Evolutionary conservation across 2,113 vertebrate genomes (phyloP), one percentile per base, ranked within the genome.

Genomic region (Centropristis striata): DNA sequence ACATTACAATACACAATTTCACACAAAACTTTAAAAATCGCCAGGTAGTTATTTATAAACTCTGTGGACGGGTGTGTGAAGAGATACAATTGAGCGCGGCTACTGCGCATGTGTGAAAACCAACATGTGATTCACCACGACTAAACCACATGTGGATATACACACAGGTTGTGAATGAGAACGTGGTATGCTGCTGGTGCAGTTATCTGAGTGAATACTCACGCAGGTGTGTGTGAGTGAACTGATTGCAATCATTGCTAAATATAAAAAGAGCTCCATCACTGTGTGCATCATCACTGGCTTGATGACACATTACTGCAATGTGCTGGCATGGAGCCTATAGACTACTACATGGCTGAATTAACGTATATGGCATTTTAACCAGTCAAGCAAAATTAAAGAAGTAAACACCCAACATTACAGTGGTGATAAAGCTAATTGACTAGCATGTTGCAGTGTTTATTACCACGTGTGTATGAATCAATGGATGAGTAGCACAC

Each of bases 401-500:
- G 4, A 2, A 8, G 0, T 11, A 27, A 2, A 28, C 25, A 57
- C 5, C 7, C n/a, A n/a, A 23, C 7, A 4, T 2, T 18, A 25
- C 5, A 11, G 0, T 6, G 15, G 16, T 3, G 50, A 1, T 5
- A 1, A 27, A 46, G 21, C 16, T 11, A 23, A 7, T 1, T 13
- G 3, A 16, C 1, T n/a, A 18, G 49, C 63, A 32, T 25, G 0
- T 12, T 46, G 68, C n/a, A 10, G 23, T 16, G 53, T 21, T 18
- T 47, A 44, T 72, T 2, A 65, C 84, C 90, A 92, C 90, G 89
- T 89, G 90, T 81, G 58, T 28, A 32, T 73, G 51, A 73, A 63
- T 71, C 53, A 41, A 4, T 66, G 4, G 13, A 12, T 21, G 14
- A 12, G 4, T 21, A 59, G 71, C 4, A 73, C 37, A 77, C 44